Base-by-base conservation (phyloP, 2,113 vertebrate genomes). In the Myotis davidii region DNA sequence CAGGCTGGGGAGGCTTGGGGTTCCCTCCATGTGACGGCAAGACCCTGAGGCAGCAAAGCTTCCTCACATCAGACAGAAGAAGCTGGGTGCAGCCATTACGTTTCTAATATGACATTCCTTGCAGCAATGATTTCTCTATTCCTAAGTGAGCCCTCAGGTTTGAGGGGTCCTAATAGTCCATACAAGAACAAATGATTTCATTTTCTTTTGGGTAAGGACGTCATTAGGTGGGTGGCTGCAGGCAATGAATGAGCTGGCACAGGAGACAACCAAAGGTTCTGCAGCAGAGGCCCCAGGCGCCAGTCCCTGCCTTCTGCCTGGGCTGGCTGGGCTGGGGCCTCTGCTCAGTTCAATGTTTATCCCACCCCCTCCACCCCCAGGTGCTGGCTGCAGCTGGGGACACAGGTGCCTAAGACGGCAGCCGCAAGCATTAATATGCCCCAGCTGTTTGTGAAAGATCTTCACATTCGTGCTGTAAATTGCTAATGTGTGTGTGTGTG, bases 141-240 rank as follows among this genome's bases (percentile, higher is more conserved):
- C 27, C 37, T 34, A 65, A 95, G n/a, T 90, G 17, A 86, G 54
- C 34, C 27, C 11, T 29, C 16, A 54, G 73, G 64, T 56, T 88
- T 14, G 79, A 65, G 50, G 17, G 29, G 29, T 92, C 69, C 87
- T 91, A 34, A 82, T 77, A 88, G 65, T 94, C 88, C 83, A 42
- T 32, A 37, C 29, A 61, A 61, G 67, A 92, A 85, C 56, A 73
- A 85, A 87, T 93, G 32, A 37, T 82, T 83, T 78, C 21, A 13
- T 78, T 86, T 92, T 86, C 32, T 88, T 56, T 78, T 18, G 48
- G 82, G 54, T 70, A 78, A 83, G 70, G n/a, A 78, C 21, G 34
- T 85, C 25, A 16, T 67, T 81, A 90, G n/a, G 72, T 85, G 37
- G 50, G 42, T 88, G 77, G 88, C 76, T 88, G 32, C n/a, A 9